phyloP scores from a whole-genome alignment of 35 echinoderm and acorn worm species.

The Diadema setosum region DNA sequence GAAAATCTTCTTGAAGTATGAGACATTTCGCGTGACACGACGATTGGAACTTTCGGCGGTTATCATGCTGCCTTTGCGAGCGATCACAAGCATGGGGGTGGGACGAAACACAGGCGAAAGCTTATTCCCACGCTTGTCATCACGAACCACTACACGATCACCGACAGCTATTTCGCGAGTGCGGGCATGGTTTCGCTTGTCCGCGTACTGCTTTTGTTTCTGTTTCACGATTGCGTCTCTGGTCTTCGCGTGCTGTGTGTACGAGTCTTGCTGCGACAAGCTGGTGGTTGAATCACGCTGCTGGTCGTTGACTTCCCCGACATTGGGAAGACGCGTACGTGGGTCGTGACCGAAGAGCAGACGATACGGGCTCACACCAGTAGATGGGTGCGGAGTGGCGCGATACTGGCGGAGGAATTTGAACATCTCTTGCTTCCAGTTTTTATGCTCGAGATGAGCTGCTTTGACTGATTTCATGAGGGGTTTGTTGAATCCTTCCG shows the following conservation, averaged over 20 bases:
- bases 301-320: no score
- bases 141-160: not conserved
- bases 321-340: no score
- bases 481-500: slow-evolving; percentile 31
- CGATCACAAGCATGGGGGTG: no score
- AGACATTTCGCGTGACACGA: no score
- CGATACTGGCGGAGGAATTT: no score
- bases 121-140: not conserved
- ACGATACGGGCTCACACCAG: no score
- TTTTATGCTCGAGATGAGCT: slow-evolving; percentile 9
- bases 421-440: no score
- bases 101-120: not conserved
- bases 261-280: not conserved
- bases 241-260: not conserved
- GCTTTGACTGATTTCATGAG: slow-evolving; percentile 31
- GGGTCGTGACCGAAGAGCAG: no score
- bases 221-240: not conserved
- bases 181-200: not conserved
- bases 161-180: not conserved
- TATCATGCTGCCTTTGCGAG: no score
- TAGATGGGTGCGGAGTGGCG: no score
- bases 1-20: not conserved
- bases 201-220: not conserved
- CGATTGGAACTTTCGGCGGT: no score
- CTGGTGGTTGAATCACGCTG: not conserved